These are phyloP conservation scores for Battus philenor DNA, from an alignment of 1,140 invertebrate genomes.

Conservation along the genomic window DNA sequence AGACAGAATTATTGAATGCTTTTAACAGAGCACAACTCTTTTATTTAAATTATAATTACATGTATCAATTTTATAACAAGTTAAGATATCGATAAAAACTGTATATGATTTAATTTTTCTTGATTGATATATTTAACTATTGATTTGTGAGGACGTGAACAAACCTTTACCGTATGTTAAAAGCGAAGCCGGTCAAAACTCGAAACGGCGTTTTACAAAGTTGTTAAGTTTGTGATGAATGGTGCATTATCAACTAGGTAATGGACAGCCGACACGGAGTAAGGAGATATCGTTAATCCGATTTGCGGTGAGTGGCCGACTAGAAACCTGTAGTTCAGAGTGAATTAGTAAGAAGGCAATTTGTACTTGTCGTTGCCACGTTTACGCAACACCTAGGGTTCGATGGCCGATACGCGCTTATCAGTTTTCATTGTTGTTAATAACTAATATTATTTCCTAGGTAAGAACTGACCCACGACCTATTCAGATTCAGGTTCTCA, in stretches of 20 bases:
- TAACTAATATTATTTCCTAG: constrained; percentile 25
- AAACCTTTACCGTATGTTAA: too few species aligned
- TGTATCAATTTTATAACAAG: too few species aligned
- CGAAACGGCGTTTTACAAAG: background rate
- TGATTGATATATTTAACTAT: too few species aligned
- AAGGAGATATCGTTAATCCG: constrained; percentile 14
- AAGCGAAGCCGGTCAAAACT: background rate
- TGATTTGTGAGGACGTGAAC: too few species aligned
- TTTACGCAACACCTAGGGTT: constrained; percentile 49
- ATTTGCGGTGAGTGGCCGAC: constrained; percentile 2
- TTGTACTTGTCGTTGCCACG: constrained; percentile 16
- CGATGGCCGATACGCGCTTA: constrained; percentile 59
- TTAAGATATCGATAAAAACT: too few species aligned
- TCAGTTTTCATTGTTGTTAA: constrained; percentile 58
- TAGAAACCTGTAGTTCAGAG: constrained; percentile 4
- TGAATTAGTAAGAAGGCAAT: constrained; percentile 13
- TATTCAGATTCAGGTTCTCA: too few species aligned
- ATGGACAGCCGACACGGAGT: background rate
- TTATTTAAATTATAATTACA: too few species aligned
- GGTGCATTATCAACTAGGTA: constrained; percentile 8
- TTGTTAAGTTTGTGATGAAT: constrained; percentile 5
- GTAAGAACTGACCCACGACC: too few species aligned
- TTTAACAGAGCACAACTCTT: too few species aligned
- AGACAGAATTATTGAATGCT: too few species aligned
- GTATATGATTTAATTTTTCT: too few species aligned